Percentiles rank a stretch among this genome's conserved stretches.
phyloP scores from a whole-genome alignment of 2,113 vertebrate genomes.

The Phalacrocorax brasilianus region DNA sequence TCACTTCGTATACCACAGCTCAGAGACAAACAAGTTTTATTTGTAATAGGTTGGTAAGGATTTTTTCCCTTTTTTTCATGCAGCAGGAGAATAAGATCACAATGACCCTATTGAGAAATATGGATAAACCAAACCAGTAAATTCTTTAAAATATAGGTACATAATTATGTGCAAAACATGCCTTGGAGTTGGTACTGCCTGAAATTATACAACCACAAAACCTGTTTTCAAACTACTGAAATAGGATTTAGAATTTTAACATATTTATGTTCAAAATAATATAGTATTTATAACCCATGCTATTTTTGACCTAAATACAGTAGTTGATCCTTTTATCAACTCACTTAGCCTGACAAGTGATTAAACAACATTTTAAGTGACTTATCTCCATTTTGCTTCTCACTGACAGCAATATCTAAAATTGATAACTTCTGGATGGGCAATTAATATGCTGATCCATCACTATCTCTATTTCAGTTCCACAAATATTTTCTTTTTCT shows the following conservation, averaged over 20 bases:
- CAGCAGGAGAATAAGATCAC: background rate
- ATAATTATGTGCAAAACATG: background rate
- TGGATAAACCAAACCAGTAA: background rate
- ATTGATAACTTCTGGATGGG: background rate
- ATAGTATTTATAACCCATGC: background rate
- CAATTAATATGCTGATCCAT: background rate
- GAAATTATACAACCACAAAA: background rate
- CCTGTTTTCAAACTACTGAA: background rate
- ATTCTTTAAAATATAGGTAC: background rate
- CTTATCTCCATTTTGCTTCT: background rate
- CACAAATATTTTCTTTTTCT: background rate
- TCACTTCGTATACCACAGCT: background rate
- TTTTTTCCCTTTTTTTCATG: background rate
- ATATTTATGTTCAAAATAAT: background rate
- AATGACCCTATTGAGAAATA: background rate
- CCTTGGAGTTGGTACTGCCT: background rate
- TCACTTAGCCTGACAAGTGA: background rate
- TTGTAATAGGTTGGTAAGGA: background rate
- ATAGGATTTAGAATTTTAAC: background rate
- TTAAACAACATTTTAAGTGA: background rate
- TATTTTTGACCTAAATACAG: background rate
- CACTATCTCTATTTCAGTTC: background rate
- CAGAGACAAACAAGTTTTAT: background rate
- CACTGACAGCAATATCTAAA: background rate
- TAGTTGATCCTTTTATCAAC: background rate